phyloP scores from a whole-genome alignment of 30 jellyfish, hydroid and myxozoan species.

The Cassiopea xamachana region DNA sequence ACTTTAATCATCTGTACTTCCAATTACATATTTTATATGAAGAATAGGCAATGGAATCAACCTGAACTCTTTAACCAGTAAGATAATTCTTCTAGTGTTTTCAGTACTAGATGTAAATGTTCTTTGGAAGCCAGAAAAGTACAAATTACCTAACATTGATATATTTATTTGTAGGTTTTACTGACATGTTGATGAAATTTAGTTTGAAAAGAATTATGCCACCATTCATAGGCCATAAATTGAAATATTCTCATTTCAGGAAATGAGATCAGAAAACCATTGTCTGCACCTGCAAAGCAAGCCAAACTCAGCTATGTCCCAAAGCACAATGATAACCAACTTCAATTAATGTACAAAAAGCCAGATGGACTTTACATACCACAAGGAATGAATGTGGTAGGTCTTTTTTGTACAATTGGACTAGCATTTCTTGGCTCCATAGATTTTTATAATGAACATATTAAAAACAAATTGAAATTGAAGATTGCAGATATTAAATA shows the following conservation, averaged over 20 bases:
- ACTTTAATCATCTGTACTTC: no score
- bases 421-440: background rate
- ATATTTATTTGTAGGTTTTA: background rate
- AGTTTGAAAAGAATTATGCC: background rate
- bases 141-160: background rate
- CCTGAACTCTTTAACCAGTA: no score
- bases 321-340: background rate
- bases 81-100: no score
- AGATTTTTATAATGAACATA: background rate
- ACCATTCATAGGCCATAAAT: no score
- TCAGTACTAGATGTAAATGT: no score
- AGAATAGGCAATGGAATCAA: no score
- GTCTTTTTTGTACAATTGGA: constrained; percentile 15
- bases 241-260: background rate
- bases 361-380: constrained; percentile 92
- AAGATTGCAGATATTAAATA: background rate
- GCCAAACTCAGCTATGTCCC: background rate
- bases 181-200: background rate
- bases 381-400: constrained; percentile 88
- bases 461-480: background rate
- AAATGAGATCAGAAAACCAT: background rate
- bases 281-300: background rate
- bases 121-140: no score
- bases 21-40: no score
- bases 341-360: constrained; percentile 16